Conservation (phyloP, 2,113 vertebrate genomes). For the Myodes glareolus region DNA sequence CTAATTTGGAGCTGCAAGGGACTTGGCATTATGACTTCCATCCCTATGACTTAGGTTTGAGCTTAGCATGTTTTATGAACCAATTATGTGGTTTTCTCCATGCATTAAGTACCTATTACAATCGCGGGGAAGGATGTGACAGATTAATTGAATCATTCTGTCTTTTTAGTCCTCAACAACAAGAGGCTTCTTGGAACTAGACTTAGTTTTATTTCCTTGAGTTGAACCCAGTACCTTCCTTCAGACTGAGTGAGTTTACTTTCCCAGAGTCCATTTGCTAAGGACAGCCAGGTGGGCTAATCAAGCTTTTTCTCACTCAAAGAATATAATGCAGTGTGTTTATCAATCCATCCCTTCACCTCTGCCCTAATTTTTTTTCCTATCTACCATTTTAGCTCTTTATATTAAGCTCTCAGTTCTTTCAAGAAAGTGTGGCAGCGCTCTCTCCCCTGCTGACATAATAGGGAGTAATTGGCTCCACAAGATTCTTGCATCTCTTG, state of each 20-base stretch:
- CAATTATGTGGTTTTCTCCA: neutral
- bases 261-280: constrained; percentile 38
- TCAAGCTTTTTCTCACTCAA: constrained; percentile 19
- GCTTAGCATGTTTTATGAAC: neutral
- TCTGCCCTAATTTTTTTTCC: constrained; percentile 24
- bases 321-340: constrained; percentile 18
- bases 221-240: neutral
- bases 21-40: constrained; percentile 15
- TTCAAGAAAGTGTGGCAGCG: constrained; percentile 13
- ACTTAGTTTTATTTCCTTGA: constrained; percentile 53
- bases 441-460: constrained; percentile 7
- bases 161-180: constrained; percentile 33
- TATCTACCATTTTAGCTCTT: constrained; percentile 52
- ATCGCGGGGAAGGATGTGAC: neutral
- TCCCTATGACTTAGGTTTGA: constrained; percentile 46
- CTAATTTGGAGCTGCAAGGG: constrained; percentile 38
- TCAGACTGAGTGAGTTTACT: constrained; percentile 20
- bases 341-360: constrained; percentile 45
- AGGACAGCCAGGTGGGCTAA: constrained; percentile 16
- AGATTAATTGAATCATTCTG: constrained; percentile 43
- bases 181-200: constrained; percentile 12
- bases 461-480: neutral
- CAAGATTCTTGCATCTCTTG: neutral
- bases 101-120: neutral
- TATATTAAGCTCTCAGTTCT: constrained; percentile 9